These are phyloP conservation scores for Drosophila micromelanica DNA, from an alignment of 1,140 invertebrate species.

Conservation along the genomic window DNA sequence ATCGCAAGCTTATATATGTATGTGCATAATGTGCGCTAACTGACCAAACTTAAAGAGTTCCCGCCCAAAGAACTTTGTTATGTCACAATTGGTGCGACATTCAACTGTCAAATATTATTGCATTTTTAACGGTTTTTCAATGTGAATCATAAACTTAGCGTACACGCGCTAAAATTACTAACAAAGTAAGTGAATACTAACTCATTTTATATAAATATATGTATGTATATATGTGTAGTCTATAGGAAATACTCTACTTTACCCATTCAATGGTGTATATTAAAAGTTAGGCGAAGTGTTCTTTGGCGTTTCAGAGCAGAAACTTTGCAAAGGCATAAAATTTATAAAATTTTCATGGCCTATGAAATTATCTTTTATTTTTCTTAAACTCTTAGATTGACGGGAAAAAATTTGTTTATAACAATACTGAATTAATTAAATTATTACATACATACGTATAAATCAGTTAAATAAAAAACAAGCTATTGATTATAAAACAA, in stretches of 20 bases:
- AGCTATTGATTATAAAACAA: no score
- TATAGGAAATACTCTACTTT: slow-evolving; percentile 5
- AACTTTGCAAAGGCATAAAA: no score
- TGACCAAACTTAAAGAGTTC: slow-evolving; percentile 41
- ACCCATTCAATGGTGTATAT: not conserved
- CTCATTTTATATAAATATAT: slow-evolving; percentile 3
- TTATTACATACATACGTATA: no score
- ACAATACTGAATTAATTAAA: no score
- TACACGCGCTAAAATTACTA: slow-evolving; percentile 27
- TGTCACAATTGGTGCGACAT: slow-evolving; percentile 51
- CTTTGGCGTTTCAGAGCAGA: no score
- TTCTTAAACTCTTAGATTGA: no score
- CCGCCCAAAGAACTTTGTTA: slow-evolving; percentile 53
- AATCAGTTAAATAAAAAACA: no score
- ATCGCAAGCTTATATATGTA: slow-evolving; percentile 16
- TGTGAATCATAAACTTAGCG: slow-evolving; percentile 20
- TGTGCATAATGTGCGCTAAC: slow-evolving; percentile 60
- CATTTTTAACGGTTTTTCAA: slow-evolving; percentile 51
- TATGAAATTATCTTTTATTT: no score
- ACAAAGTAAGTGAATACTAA: slow-evolving; percentile 3
- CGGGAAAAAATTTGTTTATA: no score
- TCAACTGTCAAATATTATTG: slow-evolving; percentile 44
- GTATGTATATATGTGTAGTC: not conserved
- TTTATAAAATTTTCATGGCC: no score
- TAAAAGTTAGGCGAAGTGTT: not conserved